Evolutionary conservation across 2,797 vertebrate genomes (phyloP).

Genomic region (Falco cherrug): DNA sequence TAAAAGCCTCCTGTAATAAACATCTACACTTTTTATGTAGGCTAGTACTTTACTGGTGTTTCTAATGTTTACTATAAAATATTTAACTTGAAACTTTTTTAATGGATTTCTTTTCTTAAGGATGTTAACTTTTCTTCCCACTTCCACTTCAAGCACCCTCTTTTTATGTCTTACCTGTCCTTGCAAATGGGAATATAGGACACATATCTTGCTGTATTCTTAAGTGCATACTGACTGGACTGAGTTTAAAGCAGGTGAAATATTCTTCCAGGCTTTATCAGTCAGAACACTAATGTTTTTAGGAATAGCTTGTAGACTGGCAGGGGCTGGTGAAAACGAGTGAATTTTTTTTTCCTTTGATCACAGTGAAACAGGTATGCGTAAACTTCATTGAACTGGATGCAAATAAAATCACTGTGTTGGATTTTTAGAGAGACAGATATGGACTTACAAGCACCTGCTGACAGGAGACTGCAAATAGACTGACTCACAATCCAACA

Average conservation of each 20-base stretch:
- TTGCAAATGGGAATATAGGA: not conserved
- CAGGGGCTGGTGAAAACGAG: not conserved
- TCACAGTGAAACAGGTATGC: not conserved
- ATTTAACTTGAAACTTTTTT: not conserved
- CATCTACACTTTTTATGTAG: not conserved
- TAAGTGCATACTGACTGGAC: not conserved
- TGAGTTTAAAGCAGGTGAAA: not conserved
- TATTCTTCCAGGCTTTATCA: not conserved
- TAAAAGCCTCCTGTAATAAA: not conserved
- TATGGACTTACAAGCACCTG: not conserved
- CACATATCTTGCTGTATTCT: not conserved
- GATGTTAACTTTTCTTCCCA: not conserved
- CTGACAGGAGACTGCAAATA: not conserved
- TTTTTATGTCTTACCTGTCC: not conserved
- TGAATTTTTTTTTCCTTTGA: not conserved
- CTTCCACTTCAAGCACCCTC: not conserved
- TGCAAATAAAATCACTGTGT: not conserved
- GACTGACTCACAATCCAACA: not conserved
- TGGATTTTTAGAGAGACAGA: not conserved
- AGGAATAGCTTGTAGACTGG: not conserved
- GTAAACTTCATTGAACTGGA: not conserved
- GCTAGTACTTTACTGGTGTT: not conserved
- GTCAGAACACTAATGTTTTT: not conserved
- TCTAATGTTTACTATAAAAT: no score
- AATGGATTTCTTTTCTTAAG: not conserved